Evolutionary conservation across 2,888 invertebrate species (phyloP).

Genomic region (Platerodrilus igneus): DNA sequence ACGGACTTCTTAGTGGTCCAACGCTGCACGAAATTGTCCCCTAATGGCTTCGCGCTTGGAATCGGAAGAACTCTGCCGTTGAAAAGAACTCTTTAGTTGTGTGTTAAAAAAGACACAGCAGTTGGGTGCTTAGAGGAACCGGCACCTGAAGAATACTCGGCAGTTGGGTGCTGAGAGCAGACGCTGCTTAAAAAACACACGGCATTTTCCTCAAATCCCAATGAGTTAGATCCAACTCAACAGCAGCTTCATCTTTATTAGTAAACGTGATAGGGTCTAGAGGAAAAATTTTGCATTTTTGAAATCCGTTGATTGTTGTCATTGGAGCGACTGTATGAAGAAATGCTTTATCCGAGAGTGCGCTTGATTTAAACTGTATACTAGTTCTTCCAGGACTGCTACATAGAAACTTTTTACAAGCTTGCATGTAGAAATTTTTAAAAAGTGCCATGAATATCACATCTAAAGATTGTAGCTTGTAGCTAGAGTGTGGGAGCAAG

Average conservation of each 20-base stretch:
- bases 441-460: conserved; percentile 30
- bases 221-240: too few relatives aligned
- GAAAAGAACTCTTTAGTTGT: too few relatives aligned
- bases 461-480: conserved; percentile 33
- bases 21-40: too few relatives aligned
- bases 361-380: conserved; percentile 27
- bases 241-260: conserved; percentile 22
- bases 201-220: too few relatives aligned
- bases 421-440: conserved; percentile 30
- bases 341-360: conserved; percentile 30
- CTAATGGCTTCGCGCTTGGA: too few relatives aligned
- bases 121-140: too few relatives aligned
- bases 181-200: too few relatives aligned
- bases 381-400: conserved; percentile 30
- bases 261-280: conserved; percentile 16
- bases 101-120: too few relatives aligned
- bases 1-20: too few relatives aligned
- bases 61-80: too few relatives aligned
- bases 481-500: conserved; percentile 34
- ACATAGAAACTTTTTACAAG: conserved; percentile 24
- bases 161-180: too few relatives aligned
- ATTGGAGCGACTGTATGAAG: conserved; percentile 21
- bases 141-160: too few relatives aligned
- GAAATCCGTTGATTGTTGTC: conserved; percentile 26
- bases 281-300: conserved; percentile 24